Evolutionary conservation across 2,888 invertebrate genomes (phyloP).

Genomic region (Megamerina dolium): DNA sequence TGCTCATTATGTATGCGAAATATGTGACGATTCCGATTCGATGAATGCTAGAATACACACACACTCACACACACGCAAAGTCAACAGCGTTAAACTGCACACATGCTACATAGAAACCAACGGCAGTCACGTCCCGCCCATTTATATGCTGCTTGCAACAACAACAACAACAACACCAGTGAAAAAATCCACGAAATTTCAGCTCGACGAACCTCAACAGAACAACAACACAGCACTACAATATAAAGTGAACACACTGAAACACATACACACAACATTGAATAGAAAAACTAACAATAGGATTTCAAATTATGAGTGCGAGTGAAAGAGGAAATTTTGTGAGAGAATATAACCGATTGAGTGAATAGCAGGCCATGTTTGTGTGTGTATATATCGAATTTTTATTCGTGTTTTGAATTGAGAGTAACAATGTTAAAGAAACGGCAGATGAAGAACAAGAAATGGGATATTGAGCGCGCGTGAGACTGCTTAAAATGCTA

Average conservation of each 20-base stretch:
- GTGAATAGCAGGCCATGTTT: no score
- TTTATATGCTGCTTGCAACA: slow-evolving; percentile 38
- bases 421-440: no score
- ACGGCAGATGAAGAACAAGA: neutral
- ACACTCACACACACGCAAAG: slow-evolving; percentile 1
- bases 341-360: no score
- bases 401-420: no score
- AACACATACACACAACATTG: slow-evolving; percentile 1
- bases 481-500: slow-evolving; percentile 51
- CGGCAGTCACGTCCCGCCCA: slow-evolving; percentile 51
- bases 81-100: slow-evolving; percentile 7
- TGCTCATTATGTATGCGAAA: slow-evolving; percentile 45
- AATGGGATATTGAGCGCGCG: slow-evolving; percentile 27
- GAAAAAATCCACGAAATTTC: no score
- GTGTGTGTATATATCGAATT: no score
- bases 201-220: no score
- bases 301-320: no score
- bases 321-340: no score
- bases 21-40: slow-evolving; percentile 48
- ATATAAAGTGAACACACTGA: neutral
- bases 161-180: slow-evolving; percentile 14
- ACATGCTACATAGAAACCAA: slow-evolving; percentile 18
- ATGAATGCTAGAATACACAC: slow-evolving; percentile 14
- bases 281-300: no score
- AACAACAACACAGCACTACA: slow-evolving; percentile 1